Conservation (phyloP, 2,888 invertebrate species). For the Cryptus viduatorius region DNA sequence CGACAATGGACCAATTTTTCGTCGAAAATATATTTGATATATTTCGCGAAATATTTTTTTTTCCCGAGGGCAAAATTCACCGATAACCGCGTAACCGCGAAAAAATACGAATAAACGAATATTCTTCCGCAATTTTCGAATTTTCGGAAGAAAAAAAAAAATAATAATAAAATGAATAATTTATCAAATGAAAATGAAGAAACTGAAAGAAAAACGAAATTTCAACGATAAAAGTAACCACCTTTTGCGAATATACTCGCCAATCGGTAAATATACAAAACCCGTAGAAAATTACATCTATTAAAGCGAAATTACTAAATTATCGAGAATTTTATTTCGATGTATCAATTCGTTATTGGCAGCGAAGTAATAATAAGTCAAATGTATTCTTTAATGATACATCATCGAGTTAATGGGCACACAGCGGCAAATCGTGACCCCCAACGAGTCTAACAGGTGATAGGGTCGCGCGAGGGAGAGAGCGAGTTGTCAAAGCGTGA, state of each 20-base stretch:
- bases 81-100: no score
- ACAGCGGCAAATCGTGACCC: slow-evolving; percentile 45
- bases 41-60: no score
- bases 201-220: no score
- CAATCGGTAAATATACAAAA: background rate
- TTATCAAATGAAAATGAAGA: no score
- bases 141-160: no score
- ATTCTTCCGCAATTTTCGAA: no score
- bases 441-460: slow-evolving; percentile 30
- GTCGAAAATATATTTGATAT: no score
- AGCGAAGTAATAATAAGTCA: background rate
- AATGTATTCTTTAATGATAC: slow-evolving; percentile 31
- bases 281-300: background rate
- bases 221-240: background rate
- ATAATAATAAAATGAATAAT: no score
- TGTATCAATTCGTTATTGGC: background rate
- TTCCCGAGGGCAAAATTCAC: no score
- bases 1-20: no score
- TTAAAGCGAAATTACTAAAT: background rate
- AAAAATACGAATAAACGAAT: no score
- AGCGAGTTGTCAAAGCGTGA: slow-evolving; percentile 60
- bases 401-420: slow-evolving; percentile 31
- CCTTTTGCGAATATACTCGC: background rate
- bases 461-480: slow-evolving; percentile 48
- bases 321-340: background rate